phyloP scores from a whole-genome alignment of 2,113 vertebrate genomes.

The Sturnira hondurensis region DNA sequence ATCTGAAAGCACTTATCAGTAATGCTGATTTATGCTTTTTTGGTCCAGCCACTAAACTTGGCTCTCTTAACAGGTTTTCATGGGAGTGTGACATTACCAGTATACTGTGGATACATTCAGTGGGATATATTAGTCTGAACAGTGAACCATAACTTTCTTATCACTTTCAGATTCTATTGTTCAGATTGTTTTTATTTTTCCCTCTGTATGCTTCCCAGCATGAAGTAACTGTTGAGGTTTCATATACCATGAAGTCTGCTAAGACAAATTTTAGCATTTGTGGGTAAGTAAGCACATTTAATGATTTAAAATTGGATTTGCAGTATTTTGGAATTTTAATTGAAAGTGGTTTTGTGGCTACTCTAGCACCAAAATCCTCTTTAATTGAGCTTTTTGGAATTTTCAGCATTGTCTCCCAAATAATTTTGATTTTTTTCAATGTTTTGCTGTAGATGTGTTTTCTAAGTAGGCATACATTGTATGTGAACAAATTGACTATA shows the following conservation, averaged over 20 bases:
- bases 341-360: slow-evolving; percentile 21
- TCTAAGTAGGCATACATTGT: slow-evolving; percentile 53
- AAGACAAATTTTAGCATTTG: slow-evolving; percentile 20
- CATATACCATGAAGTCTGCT: slow-evolving; percentile 20
- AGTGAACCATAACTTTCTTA: slow-evolving; percentile 6
- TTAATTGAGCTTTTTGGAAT: slow-evolving; percentile 14
- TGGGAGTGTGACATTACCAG: slow-evolving; percentile 31
- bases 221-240: slow-evolving; percentile 39
- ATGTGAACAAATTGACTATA: slow-evolving; percentile 53
- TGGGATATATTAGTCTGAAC: background rate
- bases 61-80: slow-evolving; percentile 19
- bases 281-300: slow-evolving; percentile 40
- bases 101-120: background rate
- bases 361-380: background rate
- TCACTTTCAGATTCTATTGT: slow-evolving; percentile 22
- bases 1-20: background rate
- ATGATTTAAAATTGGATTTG: slow-evolving; percentile 36
- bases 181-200: background rate
- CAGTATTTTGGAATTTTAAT: slow-evolving; percentile 40
- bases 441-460: slow-evolving; percentile 55
- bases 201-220: slow-evolving; percentile 1
- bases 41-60: background rate
- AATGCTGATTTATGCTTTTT: background rate
- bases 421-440: slow-evolving; percentile 19
- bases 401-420: slow-evolving; percentile 23